Conservation (phyloP, 1,140 invertebrate species). For the Arctopsyche grandis region DNA sequence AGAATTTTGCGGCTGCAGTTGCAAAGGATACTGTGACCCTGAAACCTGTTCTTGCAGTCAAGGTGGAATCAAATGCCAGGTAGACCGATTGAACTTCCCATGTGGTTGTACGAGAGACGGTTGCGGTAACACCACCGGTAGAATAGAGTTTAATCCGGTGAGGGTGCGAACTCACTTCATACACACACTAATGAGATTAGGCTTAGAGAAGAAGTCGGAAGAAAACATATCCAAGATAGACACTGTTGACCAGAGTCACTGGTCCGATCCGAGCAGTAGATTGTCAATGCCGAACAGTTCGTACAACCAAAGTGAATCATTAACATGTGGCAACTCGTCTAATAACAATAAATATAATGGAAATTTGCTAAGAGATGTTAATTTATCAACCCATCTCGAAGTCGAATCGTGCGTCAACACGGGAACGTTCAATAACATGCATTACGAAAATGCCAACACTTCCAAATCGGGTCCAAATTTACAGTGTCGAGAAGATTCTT, state of each 20-base stretch:
- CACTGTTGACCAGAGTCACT: constrained; percentile 43
- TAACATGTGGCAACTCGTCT: constrained; percentile 17
- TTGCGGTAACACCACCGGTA: constrained; percentile 90
- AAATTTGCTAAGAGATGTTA: constrained; percentile 67
- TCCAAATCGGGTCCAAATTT: constrained; percentile 59
- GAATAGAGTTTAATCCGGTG: constrained; percentile 96
- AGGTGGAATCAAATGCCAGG: constrained; percentile 96
- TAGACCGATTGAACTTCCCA: constrained; percentile 94
- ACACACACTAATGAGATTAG: constrained; percentile 94
- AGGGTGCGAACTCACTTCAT: constrained; percentile 97
- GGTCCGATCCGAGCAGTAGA: constrained; percentile 44
- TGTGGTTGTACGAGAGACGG: constrained; percentile 95
- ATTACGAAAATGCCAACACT: constrained; percentile 64
- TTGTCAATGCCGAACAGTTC: constrained; percentile 30
- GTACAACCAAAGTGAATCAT: constrained; percentile 34
- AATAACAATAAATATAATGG: constrained; percentile 58
- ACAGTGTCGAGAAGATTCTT: constrained; percentile 70
- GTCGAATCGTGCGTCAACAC: constrained; percentile 71
- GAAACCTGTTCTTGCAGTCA: constrained; percentile 94
- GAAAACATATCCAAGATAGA: constrained; percentile 56
- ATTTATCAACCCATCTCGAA: constrained; percentile 67
- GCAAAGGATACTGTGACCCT: constrained; percentile 94
- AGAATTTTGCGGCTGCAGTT: constrained; percentile 95
- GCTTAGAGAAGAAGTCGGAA: constrained; percentile 77
- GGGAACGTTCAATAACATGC: constrained; percentile 74